Conservation (phyloP, 2,113 vertebrate species). For the Chaetura pelagica region DNA sequence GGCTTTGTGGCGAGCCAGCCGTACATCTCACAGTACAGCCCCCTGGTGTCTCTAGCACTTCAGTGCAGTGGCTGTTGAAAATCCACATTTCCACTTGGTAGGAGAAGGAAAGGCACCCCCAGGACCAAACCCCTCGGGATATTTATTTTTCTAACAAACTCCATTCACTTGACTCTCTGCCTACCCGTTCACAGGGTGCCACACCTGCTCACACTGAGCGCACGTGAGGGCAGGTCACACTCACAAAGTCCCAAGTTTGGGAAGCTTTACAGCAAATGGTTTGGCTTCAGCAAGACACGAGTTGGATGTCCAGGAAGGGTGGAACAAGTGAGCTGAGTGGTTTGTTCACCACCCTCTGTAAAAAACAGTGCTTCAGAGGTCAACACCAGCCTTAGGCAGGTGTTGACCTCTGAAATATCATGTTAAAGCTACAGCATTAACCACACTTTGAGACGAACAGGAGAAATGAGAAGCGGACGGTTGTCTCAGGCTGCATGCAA, state of each 20-base stretch:
- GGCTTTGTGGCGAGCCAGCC: not conserved
- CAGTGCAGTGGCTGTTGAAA: not conserved
- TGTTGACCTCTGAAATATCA: not conserved
- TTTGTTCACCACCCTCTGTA: not conserved
- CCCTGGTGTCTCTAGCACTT: conserved; percentile 40
- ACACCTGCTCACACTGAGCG: accelerated
- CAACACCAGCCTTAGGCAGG: not conserved
- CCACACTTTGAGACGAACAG: not conserved
- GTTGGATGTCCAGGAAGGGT: not conserved
- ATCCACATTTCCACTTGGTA: not conserved
- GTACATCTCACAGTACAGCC: not conserved
- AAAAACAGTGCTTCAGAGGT: not conserved
- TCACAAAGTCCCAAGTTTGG: not conserved
- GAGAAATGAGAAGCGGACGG: not conserved
- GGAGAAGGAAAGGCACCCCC: not conserved
- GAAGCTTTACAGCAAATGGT: not conserved
- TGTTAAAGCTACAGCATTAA: not conserved
- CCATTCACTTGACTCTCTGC: not conserved
- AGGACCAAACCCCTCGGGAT: not conserved
- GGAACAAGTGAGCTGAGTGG: not conserved
- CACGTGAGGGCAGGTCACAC: accelerated
- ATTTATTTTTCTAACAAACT: not conserved
- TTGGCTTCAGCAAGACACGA: not conserved
- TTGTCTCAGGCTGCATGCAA: not conserved
- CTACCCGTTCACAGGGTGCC: not conserved